Conservation (phyloP, 2,888 invertebrate species). For the Formica aserva region DNA sequence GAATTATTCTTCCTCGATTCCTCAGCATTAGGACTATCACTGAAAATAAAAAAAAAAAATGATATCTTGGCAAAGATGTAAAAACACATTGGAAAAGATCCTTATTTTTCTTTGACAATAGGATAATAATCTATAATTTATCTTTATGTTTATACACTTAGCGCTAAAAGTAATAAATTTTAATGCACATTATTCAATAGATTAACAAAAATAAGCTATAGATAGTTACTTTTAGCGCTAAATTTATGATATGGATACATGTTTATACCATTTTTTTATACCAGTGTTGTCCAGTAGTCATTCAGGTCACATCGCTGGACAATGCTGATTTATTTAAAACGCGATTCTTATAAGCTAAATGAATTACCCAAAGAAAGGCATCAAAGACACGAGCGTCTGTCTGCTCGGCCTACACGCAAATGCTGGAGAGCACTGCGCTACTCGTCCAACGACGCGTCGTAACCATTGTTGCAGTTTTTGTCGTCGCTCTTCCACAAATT, state of each 20-base stretch:
- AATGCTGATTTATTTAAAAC: slow-evolving; percentile 13
- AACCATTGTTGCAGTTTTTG: slow-evolving; percentile 95
- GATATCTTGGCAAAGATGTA: slow-evolving; percentile 15
- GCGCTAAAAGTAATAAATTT: slow-evolving; percentile 1
- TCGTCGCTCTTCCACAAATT: slow-evolving; percentile 95
- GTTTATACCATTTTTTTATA: neutral
- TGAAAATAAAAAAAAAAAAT: slow-evolving; percentile 68
- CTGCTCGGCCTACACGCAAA: slow-evolving; percentile 92
- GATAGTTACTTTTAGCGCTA: slow-evolving; percentile 13
- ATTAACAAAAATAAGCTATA: neutral
- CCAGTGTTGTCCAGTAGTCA: slow-evolving; percentile 1
- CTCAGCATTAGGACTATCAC: slow-evolving; percentile 81
- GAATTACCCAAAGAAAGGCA: slow-evolving; percentile 95
- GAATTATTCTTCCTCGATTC: slow-evolving; percentile 81
- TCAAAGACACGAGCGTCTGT: slow-evolving; percentile 91
- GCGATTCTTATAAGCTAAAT: slow-evolving; percentile 16
- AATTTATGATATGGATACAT: slow-evolving; percentile 6
- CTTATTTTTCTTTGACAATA: neutral
- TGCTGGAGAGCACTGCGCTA: slow-evolving; percentile 90
- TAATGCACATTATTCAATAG: neutral
- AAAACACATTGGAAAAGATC: neutral
- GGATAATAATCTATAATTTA: neutral
- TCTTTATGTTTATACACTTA: neutral
- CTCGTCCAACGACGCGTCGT: slow-evolving; percentile 92
- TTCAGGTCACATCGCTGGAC: neutral